Conservation (phyloP, 2,797 vertebrate genomes). For the Borostomias antarcticus region DNA sequence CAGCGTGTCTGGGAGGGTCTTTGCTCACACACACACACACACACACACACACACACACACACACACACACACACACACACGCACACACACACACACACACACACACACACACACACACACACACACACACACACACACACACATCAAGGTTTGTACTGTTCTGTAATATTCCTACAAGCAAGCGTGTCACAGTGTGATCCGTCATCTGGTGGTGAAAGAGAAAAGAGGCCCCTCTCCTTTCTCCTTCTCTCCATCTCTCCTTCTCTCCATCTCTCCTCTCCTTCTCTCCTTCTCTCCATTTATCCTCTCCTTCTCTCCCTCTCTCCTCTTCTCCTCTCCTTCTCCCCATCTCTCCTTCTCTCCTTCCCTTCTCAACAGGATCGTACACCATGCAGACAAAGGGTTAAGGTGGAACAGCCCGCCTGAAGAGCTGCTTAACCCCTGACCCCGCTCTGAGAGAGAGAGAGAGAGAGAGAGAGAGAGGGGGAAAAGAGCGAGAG, state of each 20-base stretch:
- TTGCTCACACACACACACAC: conserved; percentile 14
- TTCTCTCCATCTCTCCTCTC: too few relatives aligned
- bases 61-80: neutral
- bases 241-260: too few relatives aligned
- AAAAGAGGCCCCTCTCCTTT: conserved; percentile 48
- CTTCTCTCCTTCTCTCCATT: too few relatives aligned
- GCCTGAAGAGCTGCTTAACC: conserved; percentile 78
- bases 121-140: neutral
- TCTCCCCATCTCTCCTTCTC: neutral
- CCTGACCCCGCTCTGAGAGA: conserved; percentile 64
- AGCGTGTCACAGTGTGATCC: conserved; percentile 40
- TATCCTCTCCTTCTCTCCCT: neutral
- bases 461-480: conserved; percentile 36
- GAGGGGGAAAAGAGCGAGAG: conserved; percentile 7
- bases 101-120: conserved; percentile 8
- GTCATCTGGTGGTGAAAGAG: conserved; percentile 35
- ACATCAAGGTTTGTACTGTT: neutral
- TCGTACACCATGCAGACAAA: conserved; percentile 61
- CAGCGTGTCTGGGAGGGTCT: conserved; percentile 90
- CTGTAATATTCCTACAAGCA: conserved; percentile 38
- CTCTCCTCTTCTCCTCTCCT: neutral
- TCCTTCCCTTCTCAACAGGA: conserved; percentile 8
- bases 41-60: conserved; percentile 2
- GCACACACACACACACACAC: neutral
- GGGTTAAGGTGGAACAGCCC: conserved; percentile 75